These are phyloP conservation scores for Argyrosomus japonicus DNA, from an alignment of 2,113 vertebrate genomes.

Conservation along the genomic window DNA sequence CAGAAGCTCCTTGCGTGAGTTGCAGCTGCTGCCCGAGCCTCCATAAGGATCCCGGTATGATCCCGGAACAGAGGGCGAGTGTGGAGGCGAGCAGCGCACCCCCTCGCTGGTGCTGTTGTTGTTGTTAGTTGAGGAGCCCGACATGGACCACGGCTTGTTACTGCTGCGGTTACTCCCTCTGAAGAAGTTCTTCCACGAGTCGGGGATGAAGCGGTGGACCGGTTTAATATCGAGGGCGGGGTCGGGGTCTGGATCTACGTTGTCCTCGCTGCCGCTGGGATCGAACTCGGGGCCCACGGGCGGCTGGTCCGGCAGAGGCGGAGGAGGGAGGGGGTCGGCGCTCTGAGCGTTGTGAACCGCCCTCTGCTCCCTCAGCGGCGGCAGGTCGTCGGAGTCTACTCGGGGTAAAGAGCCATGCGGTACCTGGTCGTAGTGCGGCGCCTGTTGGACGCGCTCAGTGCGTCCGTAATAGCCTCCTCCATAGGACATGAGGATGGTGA, in stretches of 20 bases:
- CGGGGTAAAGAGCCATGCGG: slow-evolving; percentile 63
- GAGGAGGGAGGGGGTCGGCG: slow-evolving; percentile 87
- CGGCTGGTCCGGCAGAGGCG: slow-evolving; percentile 90
- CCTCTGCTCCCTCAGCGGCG: slow-evolving; percentile 69
- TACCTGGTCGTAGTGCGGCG: slow-evolving; percentile 83
- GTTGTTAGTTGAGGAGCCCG: slow-evolving; percentile 78
- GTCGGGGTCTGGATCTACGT: slow-evolving; percentile 57
- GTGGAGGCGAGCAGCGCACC: slow-evolving; percentile 90
- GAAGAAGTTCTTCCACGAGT: slow-evolving; percentile 98
- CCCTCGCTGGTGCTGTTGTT: slow-evolving; percentile 84
- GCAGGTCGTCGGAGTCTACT: slow-evolving; percentile 39
- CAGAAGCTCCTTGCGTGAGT: slow-evolving; percentile 86
- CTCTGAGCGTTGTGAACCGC: slow-evolving; percentile 78
- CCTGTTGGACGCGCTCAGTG: slow-evolving; percentile 76
- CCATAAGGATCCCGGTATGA: slow-evolving; percentile 86
- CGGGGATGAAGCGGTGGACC: slow-evolving; percentile 92
- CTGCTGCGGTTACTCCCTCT: slow-evolving; percentile 78
- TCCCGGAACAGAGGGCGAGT: slow-evolving; percentile 82
- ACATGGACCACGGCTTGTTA: slow-evolving; percentile 79
- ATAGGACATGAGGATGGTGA: slow-evolving; percentile 82
- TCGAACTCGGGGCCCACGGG: slow-evolving; percentile 87
- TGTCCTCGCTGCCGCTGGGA: slow-evolving; percentile 80
- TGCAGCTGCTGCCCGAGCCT: slow-evolving; percentile 85
- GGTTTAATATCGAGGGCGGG: slow-evolving; percentile 90
- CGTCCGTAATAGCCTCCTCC: slow-evolving; percentile 74